Base-by-base conservation (phyloP, 2,797 vertebrate genomes). In the Gallinago stenura region DNA sequence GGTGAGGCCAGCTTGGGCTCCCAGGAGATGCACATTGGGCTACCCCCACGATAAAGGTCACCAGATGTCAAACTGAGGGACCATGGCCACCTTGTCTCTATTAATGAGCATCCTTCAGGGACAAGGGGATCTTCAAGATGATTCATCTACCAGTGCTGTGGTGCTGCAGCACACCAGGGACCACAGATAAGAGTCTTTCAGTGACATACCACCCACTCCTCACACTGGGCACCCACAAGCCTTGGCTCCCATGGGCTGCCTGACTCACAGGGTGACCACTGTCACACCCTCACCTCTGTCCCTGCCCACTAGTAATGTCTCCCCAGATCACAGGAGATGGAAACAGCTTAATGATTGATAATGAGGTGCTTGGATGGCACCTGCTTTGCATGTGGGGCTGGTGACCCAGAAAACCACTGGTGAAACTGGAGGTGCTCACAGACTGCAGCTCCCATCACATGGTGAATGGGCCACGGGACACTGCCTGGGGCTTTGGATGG, bases 391-490 rank as follows among this genome's bases (percentile, higher is more conserved):
- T 3, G 7, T 22, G 54, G 35, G 56, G 33, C 54, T 70, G 60
- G 10, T 66, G 26, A 28, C 20, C 33, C 48, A 48, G 15, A 2
- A 7, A 58, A 46, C 10, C n/a, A 7, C 72, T 28, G 21, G 22
- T 76, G 54, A 43, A 13, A 2, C 21, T 16, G 33, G 18, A n/a
- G 10, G 1, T 35, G 21, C 28, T 69, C 18, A 17, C 41, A 87
- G 51, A 22, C 39, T 69, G 51, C 50, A 79, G 56, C 15, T 51
- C 45, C 75, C 46, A 9, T 7, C 0, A 0, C 25, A 9, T 0
- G 0, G 28, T 8, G 31, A 33, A 54, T 30, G 51, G 35, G 9
- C 48, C 26, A 6, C 21, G 56, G 51, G 64, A 46, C 30, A 10
- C 10, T 45, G 64, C 35, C 30, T 57, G 45, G 22, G 51, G 5